Conservation (phyloP, 53 echinoderm and acorn worm genomes). For the Arbacia lixula region DNA sequence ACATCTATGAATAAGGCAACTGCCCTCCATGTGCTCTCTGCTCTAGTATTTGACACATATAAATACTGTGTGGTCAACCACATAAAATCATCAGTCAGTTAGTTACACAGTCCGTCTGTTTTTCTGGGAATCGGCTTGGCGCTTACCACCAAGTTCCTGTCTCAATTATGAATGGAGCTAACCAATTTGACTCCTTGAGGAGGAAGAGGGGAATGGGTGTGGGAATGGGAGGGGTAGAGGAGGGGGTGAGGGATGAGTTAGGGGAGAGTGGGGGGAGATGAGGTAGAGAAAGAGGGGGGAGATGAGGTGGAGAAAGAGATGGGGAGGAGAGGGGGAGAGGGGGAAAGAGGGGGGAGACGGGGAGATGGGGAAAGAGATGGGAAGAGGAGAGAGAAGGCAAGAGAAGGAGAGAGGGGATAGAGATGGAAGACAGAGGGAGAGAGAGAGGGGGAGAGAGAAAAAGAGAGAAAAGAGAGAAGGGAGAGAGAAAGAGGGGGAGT, state of each 20-base stretch:
- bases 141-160: too few species aligned
- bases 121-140: too few species aligned
- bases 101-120: too few species aligned
- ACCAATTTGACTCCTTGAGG: too few species aligned
- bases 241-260: background rate
- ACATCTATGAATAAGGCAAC: too few species aligned
- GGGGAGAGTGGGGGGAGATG: background rate
- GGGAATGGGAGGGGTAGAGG: background rate
- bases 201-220: background rate
- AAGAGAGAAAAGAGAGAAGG: background rate
- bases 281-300: background rate
- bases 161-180: too few species aligned
- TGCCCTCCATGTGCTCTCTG: too few species aligned
- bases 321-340: background rate
- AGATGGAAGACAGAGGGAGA: background rate
- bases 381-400: background rate
- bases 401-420: background rate
- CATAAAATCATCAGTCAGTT: too few species aligned
- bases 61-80: too few species aligned
- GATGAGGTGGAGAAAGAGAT: background rate
- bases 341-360: background rate
- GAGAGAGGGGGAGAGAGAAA: background rate
- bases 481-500: background rate
- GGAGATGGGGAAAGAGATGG: background rate
- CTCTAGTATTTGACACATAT: too few species aligned